phyloP scores from a whole-genome alignment of 2,113 vertebrate genomes.

The Spizaetus ornatus region DNA sequence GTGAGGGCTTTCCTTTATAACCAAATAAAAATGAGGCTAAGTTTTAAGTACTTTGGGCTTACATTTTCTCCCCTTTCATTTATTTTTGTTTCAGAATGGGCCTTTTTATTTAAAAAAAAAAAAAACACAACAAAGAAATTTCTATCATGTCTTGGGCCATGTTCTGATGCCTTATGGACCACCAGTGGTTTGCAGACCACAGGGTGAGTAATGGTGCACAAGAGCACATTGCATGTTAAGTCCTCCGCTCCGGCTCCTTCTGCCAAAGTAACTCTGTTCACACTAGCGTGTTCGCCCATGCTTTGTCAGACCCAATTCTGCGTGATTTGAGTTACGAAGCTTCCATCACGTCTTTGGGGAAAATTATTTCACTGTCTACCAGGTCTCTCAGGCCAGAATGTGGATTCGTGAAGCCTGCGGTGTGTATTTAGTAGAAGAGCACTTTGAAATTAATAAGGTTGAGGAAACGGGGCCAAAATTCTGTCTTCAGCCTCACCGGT shows the following conservation, averaged over 20 bases:
- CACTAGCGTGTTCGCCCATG: background rate
- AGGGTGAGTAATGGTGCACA: background rate
- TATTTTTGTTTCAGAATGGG: background rate
- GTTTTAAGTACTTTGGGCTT: background rate
- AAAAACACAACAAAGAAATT: background rate
- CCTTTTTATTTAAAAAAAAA: background rate
- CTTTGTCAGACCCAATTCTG: conserved; percentile 32
- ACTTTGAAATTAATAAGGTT: conserved; percentile 46
- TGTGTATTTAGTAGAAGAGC: conserved; percentile 34
- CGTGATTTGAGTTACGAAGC: background rate
- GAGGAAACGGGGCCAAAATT: conserved; percentile 17
- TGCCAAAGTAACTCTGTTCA: conserved; percentile 6
- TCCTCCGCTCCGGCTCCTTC: background rate
- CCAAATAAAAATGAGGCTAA: background rate
- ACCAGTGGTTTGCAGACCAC: conserved; percentile 32
- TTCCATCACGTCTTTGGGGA: background rate
- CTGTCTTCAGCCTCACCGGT: conserved; percentile 3
- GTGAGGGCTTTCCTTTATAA: background rate
- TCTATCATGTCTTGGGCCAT: background rate
- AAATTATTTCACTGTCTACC: conserved; percentile 41
- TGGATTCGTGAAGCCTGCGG: background rate
- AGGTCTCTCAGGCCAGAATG: background rate
- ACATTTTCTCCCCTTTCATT: background rate
- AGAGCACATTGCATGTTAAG: background rate
- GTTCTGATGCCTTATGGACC: conserved; percentile 13